A percentile compares a stretch with the other conserved stretches of the same genome.
These are phyloP conservation scores for Monochamus alternatus DNA, from an alignment of 2,888 invertebrate genomes.

Conservation along the genomic window DNA sequence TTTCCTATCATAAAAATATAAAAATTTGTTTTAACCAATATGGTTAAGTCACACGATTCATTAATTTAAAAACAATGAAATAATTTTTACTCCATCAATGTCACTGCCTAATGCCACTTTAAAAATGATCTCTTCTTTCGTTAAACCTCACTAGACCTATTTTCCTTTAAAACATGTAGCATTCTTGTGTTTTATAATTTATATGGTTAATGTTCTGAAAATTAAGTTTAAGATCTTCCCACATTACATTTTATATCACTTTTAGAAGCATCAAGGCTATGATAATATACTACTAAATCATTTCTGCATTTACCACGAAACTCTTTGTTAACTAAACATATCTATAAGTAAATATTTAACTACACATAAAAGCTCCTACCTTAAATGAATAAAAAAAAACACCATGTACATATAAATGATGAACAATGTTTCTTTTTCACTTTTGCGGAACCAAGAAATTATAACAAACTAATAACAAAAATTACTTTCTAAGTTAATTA, in stretches of 20 bases:
- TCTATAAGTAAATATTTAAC: constrained; percentile 7
- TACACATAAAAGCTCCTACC: constrained; percentile 8
- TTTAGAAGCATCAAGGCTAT: not conserved
- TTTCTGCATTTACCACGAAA: not conserved
- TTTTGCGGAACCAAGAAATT: not conserved
- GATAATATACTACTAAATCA: not conserved
- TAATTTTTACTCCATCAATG: too few species aligned
- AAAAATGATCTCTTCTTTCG: not conserved
- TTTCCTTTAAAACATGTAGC: not conserved
- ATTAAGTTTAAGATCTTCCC: not conserved
- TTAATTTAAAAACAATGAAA: too few species aligned
- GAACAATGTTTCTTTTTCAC: not conserved
- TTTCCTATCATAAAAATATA: too few species aligned
- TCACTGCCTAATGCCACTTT: not conserved
- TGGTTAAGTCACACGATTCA: too few species aligned
- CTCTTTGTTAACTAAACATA: constrained; percentile 1
- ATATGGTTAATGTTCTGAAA: not conserved
- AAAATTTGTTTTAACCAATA: too few species aligned
- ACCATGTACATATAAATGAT: constrained; percentile 8
- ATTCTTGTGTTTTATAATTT: not conserved
- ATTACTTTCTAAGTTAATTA: constrained; percentile 29
- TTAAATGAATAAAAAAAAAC: not conserved
- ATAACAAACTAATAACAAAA: constrained; percentile 34
- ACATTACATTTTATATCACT: not conserved
- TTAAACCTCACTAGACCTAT: not conserved